These are phyloP conservation scores for Oryzaephilus surinamensis DNA, from an alignment of 1,140 invertebrate genomes.

Conservation along the genomic window DNA sequence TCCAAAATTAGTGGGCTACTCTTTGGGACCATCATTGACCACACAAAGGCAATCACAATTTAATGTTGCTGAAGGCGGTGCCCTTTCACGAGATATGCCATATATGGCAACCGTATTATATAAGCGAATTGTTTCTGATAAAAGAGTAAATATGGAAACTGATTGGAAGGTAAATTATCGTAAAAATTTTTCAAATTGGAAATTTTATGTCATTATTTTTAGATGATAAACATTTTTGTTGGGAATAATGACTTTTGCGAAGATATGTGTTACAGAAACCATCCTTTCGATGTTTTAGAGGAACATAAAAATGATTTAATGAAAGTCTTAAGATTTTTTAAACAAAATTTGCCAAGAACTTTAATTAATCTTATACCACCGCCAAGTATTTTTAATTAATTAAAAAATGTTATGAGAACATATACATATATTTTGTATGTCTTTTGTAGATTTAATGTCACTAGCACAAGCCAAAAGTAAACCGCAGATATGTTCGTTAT, in stretches of 20 bases:
- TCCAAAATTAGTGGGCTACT: conserved; percentile 52
- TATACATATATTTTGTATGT: conserved; percentile 4
- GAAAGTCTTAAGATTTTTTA: conserved; percentile 41
- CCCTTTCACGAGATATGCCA: conserved; percentile 54
- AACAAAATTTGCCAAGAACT: conserved; percentile 48
- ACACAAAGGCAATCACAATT: conserved; percentile 50
- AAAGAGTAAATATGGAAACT: too few relatives aligned
- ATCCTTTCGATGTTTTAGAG: conserved; percentile 30
- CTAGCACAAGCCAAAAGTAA: conserved; percentile 27
- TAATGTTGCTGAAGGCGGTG: conserved; percentile 60
- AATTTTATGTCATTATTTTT: too few relatives aligned
- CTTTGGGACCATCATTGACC: conserved; percentile 59
- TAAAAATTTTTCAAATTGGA: too few relatives aligned
- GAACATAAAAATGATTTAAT: conserved; percentile 42
- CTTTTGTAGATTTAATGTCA: conserved; percentile 32
- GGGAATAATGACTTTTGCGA: conserved; percentile 54
- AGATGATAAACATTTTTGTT: conserved; percentile 25
- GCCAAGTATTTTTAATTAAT: conserved; percentile 33
- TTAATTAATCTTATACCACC: conserved; percentile 47
- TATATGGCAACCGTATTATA: conserved; percentile 43
- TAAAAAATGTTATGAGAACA: too few relatives aligned
- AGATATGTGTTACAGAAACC: conserved; percentile 43
- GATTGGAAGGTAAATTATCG: too few relatives aligned
- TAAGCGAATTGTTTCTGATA: conserved; percentile 54
- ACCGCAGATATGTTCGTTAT: conserved; percentile 13